Evolutionary conservation across 92 coral and sea anemone genomes (phyloP), one percentile per base, ranked within the genome.

Genomic region (Desmophyllum pertusum): DNA sequence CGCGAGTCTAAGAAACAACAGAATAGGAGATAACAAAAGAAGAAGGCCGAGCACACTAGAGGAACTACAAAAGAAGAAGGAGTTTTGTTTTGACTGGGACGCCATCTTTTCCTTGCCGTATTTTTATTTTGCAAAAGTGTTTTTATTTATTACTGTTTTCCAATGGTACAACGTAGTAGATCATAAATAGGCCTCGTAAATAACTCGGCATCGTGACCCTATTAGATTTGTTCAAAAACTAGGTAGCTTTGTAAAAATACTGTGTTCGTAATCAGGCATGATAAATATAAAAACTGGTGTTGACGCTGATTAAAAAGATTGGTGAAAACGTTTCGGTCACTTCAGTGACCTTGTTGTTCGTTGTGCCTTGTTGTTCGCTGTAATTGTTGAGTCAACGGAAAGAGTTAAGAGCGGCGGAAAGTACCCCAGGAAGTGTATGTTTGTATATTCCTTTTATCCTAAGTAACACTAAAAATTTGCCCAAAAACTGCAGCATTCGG

Each of bases 1-100:
- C 59, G 21, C 30, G 77, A 31, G 52, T 21, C 38, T 50, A 3
- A 25, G 52, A 71, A 82, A 71, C 41, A 70, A 39, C 35, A 41
- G 77, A 27, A 72, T 23, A 72, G 35, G 2, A 25, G 8, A 41
- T 3, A 30, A 43, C 77, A 72, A 72, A 71, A 30, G 57, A 10
- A 39, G 40, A 57, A 38, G 42, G 53, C n/a, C n/a, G n/a, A 81
- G 19, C 73, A 27, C 55, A 25, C 68, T 33, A 13, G 39, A 50
- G n/a, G n/a, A 67, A 67, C 27, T 23, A 82, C 86, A 72, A 82
- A 72, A 57, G 67, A 71, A 41, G 72, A 80, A 68, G 59, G 79
- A 55, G n/a, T 55, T 82, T 82, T 82, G 77, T 82, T 82, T 73
- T 82, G 59, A 40, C 39, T 72, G n/a, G 41, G 62, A 70, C 69